Base-by-base conservation (phyloP, 2,797 vertebrate genomes). In the Characodon lateralis region DNA sequence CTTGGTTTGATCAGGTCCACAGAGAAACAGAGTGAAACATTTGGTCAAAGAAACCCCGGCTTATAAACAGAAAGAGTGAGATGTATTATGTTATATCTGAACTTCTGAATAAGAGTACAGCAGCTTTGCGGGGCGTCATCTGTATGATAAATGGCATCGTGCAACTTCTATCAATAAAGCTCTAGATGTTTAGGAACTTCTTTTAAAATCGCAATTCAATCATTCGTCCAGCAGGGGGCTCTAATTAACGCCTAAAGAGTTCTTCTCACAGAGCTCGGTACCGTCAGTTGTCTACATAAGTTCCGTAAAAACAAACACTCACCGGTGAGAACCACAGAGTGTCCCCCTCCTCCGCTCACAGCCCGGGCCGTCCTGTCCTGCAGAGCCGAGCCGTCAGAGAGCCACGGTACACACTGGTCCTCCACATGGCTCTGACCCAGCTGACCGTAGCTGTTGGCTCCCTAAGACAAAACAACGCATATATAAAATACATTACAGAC, bases 391-490 rank as follows among this genome's bases (percentile, higher is more conserved):
- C 81, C 86, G 65, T 90, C 85, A 77, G 94, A 89, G 1, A 79
- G 71, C 89, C 91, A 90, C 18, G 98, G 97, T 71, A 86, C 78
- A 9, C 93, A 59, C 75, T 91, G 92, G 90, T 99, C 98, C 78
- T 97, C 96, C 73, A 83, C 95, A 93, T 97, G 94, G 59, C 95
- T 96, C 83, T 95, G 96, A 28, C 97, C 97, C 86, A 99, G 96
- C 68, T 99, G 98, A 22, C 97, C 98, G 35, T 96, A 96, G 90
- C 97, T 98, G 92, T 99, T 99, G 31, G 97, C 96, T 80, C 97
- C 98, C 98, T 99, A 90, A 18, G 10, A 56, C 50, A 6, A 73
- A 72, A 71, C 56, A 18, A 83, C 12, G 5, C 22, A n/a, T 0
- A 55, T 4, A 70, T 9, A 0, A 8, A 5, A 71, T 5, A 39